A percentile compares a stretch with the other conserved stretches of the same genome.
phyloP scores from a whole-genome alignment of 2,888 invertebrate genomes.

The Callinectes sapidus region DNA sequence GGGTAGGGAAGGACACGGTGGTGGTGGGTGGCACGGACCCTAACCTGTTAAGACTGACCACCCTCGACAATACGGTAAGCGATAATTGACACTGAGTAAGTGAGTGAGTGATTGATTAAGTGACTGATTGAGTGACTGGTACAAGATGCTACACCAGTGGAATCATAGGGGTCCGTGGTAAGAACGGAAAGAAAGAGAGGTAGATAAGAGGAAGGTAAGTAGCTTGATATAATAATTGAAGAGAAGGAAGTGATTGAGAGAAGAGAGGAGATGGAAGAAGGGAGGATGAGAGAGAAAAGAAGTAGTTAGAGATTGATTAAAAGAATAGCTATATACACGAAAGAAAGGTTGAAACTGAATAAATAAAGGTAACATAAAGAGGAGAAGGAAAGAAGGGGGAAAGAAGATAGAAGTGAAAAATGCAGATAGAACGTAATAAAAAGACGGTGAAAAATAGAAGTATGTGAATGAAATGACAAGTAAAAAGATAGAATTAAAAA shows the following conservation, averaged over 20 bases:
- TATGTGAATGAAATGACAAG: too few relatives aligned
- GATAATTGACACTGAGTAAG: background rate
- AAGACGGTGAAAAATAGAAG: too few relatives aligned
- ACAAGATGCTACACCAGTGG: too few relatives aligned
- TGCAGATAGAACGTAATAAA: background rate
- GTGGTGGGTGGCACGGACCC: conserved; percentile 59
- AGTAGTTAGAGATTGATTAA: background rate
- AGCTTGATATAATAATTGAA: background rate
- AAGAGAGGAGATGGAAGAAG: background rate
- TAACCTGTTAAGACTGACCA: conserved; percentile 50
- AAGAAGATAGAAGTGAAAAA: background rate
- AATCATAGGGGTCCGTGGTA: too few relatives aligned
- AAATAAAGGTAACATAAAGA: background rate
- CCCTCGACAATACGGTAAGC: conserved; percentile 61
- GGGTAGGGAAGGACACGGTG: conserved; percentile 58
- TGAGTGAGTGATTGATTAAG: background rate
- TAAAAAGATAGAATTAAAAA: too few relatives aligned
- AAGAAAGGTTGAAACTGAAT: too few relatives aligned
- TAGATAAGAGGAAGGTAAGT: background rate
- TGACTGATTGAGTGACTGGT: background rate
- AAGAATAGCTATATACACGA: too few relatives aligned
- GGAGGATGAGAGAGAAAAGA: background rate
- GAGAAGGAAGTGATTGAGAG: background rate
- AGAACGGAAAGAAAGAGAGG: background rate
- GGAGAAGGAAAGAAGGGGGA: background rate